A percentile compares a stretch with the other conserved stretches of the same genome.
phyloP scores from a whole-genome alignment of 2,797 vertebrate genomes.

The Sebastes steindachneri region DNA sequence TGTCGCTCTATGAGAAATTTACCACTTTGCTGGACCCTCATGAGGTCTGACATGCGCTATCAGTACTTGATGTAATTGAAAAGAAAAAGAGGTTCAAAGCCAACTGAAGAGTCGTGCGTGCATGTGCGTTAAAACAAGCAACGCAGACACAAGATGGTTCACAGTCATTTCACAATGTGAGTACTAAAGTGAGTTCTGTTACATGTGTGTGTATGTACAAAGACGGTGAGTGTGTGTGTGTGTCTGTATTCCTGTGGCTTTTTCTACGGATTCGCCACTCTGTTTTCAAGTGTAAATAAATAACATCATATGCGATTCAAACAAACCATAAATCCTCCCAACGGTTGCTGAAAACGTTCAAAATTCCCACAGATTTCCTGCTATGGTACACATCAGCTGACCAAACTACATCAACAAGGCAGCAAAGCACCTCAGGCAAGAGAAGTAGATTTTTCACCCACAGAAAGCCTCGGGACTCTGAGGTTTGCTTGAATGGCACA shows the following conservation, averaged over 20 bases:
- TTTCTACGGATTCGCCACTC: constrained; percentile 51
- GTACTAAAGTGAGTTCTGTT: constrained; percentile 68
- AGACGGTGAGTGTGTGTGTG: constrained; percentile 58
- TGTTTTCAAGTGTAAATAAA: constrained; percentile 67
- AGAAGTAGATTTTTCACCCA: constrained; percentile 41
- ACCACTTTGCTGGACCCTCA: constrained; percentile 14
- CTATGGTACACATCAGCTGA: constrained; percentile 48
- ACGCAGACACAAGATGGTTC: constrained; percentile 68
- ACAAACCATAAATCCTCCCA: constrained; percentile 67
- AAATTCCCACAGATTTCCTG: constrained; percentile 41
- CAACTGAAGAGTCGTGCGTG: constrained; percentile 57
- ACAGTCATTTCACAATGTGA: constrained; percentile 70
- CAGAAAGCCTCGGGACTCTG: constrained; percentile 44
- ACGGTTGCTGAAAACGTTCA: constrained; percentile 27
- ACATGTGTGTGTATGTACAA: constrained; percentile 71
- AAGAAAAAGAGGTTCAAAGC: constrained; percentile 47
- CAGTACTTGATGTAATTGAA: constrained; percentile 39
- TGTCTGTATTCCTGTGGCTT: constrained; percentile 51
- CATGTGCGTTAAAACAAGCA: constrained; percentile 58
- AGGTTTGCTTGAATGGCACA: constrained; percentile 79
- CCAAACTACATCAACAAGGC: constrained; percentile 56
- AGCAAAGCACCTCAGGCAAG: constrained; percentile 52
- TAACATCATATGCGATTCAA: constrained; percentile 72
- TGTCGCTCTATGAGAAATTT: constrained; percentile 12
- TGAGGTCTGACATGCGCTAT: constrained; percentile 55